These are phyloP conservation scores for Heloderma charlesbogerti DNA, from an alignment of 2,113 vertebrate species.

Conservation along the genomic window DNA sequence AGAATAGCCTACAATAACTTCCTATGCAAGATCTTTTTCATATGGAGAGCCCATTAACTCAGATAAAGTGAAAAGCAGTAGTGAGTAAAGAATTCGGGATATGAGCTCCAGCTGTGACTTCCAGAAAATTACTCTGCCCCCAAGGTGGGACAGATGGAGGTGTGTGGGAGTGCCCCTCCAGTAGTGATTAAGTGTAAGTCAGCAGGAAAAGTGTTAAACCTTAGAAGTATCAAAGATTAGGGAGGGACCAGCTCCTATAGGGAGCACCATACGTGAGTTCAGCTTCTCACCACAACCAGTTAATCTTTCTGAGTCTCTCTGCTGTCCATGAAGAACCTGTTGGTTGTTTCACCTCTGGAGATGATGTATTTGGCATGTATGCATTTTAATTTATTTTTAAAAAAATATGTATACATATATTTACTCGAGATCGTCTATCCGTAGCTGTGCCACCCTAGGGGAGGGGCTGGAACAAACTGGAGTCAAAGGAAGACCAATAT, in stretches of 20 bases:
- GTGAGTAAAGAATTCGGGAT: not conserved
- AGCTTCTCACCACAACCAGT: conserved; percentile 16
- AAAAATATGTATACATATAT: conserved; percentile 15
- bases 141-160: not conserved
- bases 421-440: not conserved
- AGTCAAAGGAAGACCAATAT: not conserved
- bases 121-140: not conserved
- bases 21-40: conserved; percentile 16
- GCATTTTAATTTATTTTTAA: conserved; percentile 42
- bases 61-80: conserved; percentile 11
- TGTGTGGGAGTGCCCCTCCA: not conserved
- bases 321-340: not conserved
- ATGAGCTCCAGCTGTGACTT: conserved; percentile 3
- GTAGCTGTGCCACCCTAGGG: conserved; percentile 6
- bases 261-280: conserved; percentile 8
- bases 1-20: conserved; percentile 13
- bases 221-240: not conserved
- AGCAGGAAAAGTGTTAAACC: not conserved
- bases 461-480: not conserved
- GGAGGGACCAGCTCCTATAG: not conserved
- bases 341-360: conserved; percentile 11
- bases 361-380: conserved; percentile 37
- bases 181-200: not conserved
- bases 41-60: not conserved
- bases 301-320: conserved; percentile 2